Base-by-base conservation (phyloP, 2,113 vertebrate species). In the Macquaria ambigua region DNA sequence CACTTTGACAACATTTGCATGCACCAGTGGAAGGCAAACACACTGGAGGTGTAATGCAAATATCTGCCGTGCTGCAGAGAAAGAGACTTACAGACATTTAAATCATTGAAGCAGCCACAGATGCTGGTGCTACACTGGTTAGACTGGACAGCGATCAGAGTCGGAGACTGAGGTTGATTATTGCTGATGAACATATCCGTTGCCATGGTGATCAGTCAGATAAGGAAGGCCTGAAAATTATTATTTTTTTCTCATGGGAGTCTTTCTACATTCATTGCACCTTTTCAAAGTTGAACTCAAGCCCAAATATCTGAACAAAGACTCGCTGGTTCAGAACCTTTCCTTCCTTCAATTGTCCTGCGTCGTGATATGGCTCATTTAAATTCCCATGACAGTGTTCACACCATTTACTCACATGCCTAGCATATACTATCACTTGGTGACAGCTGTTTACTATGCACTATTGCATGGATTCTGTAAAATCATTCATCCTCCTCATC, bases 291-390 rank as follows among this genome's bases (percentile, higher is more conserved):
- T 81, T 83, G 78, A 89, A 66, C 62, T 67, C 11, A 12, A 56
- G 81, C 84, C 63, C 55, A 86, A 72, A 88, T 77, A 87, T 87
- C 59, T 82, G 48, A 86, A 77, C 79, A 87, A 79, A 83, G 61
- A 83, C 74, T 74, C 2, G 23, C 83, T 48, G 31, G 43, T 72
- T 55, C 77, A 34, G 67, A 59, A 86, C 55, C 28, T 91, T 94
- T 92, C 92, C 91, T 93, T 95, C 94, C 94, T 89, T 62, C 83
- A 28, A 93, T 95, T 95, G 90, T 93, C 85, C 21, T 15, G 50
- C 4, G 37, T 86, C 59, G 73, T 82, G 86, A 92, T 77, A 80
- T 6, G 64, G 77, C 68, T 87, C 84, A 58, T 86, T 90, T 81
- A 21, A 87, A 66, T 74, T 74, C 63, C 55, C 66, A 59, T 41